Evolutionary conservation across 2,113 vertebrate species (phyloP).

Genomic region (Anoplopoma fimbria): DNA sequence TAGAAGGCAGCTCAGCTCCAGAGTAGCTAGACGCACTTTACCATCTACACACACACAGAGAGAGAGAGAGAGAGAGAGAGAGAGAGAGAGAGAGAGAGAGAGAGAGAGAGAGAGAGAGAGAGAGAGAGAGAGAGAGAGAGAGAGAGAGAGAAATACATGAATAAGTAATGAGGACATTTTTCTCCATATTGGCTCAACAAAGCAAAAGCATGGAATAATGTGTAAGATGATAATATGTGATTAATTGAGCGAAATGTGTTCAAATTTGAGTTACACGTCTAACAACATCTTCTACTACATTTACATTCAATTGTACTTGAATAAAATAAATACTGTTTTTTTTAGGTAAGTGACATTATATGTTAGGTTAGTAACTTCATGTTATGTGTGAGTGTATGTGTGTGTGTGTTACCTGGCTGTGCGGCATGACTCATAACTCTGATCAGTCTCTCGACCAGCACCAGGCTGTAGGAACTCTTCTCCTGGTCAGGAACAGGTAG

Average conservation of each 20-base stretch:
- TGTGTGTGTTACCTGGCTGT: conserved; percentile 87
- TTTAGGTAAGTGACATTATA: too few species aligned
- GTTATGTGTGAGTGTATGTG: not conserved
- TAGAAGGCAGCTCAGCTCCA: conserved; percentile 95
- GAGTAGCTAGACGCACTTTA: conserved; percentile 93
- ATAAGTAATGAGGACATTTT: not conserved
- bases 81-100: too few species aligned
- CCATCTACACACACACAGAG: conserved; percentile 87
- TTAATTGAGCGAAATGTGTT: not conserved
- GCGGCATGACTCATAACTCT: conserved; percentile 93
- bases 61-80: too few species aligned
- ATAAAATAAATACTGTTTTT: too few species aligned
- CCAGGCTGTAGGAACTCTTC: conserved; percentile 91
- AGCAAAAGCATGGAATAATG: not conserved
- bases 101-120: too few species aligned
- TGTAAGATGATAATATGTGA: not conserved
- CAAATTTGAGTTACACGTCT: not conserved
- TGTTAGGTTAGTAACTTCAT: not conserved
- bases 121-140: too few species aligned
- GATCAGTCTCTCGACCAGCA: conserved; percentile 94
- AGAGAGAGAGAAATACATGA: conserved; percentile 13
- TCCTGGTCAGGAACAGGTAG: conserved; percentile 88
- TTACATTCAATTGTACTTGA: not conserved
- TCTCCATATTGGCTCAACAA: not conserved
- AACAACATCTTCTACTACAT: not conserved